Conservation (phyloP, 2,113 vertebrate genomes). For the Ginglymostoma cirratum region DNA sequence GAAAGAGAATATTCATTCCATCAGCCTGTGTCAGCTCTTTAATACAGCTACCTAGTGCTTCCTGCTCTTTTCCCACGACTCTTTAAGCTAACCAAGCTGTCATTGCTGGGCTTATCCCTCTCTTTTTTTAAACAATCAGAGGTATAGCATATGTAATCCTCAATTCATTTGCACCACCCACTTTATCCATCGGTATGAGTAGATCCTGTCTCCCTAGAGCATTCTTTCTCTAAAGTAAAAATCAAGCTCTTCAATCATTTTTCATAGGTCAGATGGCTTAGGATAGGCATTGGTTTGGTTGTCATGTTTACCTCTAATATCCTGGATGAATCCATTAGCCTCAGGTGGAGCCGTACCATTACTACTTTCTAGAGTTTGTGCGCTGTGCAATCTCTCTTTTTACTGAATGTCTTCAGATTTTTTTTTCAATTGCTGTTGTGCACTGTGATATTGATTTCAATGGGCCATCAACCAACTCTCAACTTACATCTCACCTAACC, state of each 20-base stretch:
- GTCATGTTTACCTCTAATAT: not conserved
- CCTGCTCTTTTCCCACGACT: not conserved
- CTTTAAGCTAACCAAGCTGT: not conserved
- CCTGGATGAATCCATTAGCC: not conserved
- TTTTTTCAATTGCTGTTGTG: too few species aligned
- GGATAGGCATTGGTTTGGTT: not conserved
- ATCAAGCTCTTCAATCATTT: not conserved
- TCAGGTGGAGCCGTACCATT: not conserved
- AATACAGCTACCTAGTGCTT: too few species aligned
- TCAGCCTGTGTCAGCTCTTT: not conserved
- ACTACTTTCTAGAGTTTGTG: not conserved
- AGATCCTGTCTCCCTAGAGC: not conserved
- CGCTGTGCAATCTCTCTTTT: not conserved
- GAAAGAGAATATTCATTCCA: not conserved
- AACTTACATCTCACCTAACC: not conserved
- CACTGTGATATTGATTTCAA: not conserved
- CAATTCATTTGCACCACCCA: not conserved
- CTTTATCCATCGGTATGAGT: not conserved
- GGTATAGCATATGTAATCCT: too few species aligned
- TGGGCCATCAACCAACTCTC: not conserved
- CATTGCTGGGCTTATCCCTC: not conserved
- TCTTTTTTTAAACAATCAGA: not conserved
- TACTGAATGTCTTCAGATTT: not conserved
- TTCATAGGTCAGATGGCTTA: not conserved
- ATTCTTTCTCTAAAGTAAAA: not conserved